phyloP scores from a whole-genome alignment of 2,888 invertebrate species.

The Leptura quadrifasciata region DNA sequence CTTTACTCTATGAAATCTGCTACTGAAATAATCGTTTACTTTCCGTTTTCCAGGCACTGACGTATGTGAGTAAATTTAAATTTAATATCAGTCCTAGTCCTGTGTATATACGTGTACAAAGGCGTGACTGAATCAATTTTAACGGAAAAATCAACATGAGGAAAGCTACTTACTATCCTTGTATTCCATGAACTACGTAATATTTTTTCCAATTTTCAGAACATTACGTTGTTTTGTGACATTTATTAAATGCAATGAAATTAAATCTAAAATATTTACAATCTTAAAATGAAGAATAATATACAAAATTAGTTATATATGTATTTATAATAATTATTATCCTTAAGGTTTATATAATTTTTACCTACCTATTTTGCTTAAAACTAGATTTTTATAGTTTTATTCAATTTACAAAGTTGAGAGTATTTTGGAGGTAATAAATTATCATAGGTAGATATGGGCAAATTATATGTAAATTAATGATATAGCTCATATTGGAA shows the following conservation, averaged over 20 bases:
- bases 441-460: conserved; percentile 6
- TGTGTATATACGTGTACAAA: conserved; percentile 66
- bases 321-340: conserved; percentile 33
- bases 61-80: conserved; percentile 62
- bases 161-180: conserved; percentile 26
- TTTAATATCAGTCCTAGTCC: conserved; percentile 68
- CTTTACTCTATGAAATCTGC: conserved; percentile 33
- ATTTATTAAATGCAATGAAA: conserved; percentile 33
- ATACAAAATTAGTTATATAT: conserved; percentile 37
- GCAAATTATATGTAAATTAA: conserved; percentile 4
- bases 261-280: conserved; percentile 37
- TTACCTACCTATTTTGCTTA: conserved; percentile 16
- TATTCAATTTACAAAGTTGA: conserved; percentile 10
- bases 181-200: conserved; percentile 27
- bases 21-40: conserved; percentile 15
- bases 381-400: background rate
- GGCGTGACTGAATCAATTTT: conserved; percentile 57
- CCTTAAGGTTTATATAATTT: conserved; percentile 27
- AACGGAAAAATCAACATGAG: conserved; percentile 26
- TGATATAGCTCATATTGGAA: conserved; percentile 1
- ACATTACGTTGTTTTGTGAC: conserved; percentile 39
- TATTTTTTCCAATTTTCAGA: conserved; percentile 45
- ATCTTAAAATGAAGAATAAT: conserved; percentile 20
- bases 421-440: background rate
- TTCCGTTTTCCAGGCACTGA: conserved; percentile 66